A percentile compares a stretch with the other conserved stretches of the same genome.
Conservation (phyloP, 2,888 invertebrate genomes). For the Tanytarsus gracilentus region DNA sequence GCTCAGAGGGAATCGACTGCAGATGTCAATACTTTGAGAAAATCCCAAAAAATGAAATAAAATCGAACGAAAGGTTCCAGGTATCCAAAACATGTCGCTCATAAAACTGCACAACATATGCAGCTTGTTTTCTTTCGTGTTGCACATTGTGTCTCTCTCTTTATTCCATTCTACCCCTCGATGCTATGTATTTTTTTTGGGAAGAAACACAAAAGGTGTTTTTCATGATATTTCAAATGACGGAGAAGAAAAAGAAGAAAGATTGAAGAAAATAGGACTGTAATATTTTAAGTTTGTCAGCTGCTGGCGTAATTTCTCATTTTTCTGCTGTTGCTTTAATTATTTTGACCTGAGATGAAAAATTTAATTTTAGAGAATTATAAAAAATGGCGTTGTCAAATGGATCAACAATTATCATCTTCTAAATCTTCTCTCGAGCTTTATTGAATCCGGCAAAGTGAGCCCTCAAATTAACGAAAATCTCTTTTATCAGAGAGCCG, state of each 20-base stretch:
- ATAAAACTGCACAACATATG: constrained; percentile 28
- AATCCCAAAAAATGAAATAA: neutral
- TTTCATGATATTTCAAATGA: neutral
- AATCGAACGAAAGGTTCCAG: constrained; percentile 1
- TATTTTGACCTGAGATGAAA: neutral
- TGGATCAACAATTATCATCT: no score
- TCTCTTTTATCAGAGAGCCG: no score
- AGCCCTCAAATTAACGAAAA: no score
- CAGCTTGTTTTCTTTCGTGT: constrained; percentile 17
- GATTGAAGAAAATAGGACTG: neutral
- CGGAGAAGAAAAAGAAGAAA: constrained; percentile 7
- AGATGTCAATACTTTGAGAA: constrained; percentile 21
- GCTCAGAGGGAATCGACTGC: constrained; percentile 18
- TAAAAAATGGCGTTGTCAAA: no score
- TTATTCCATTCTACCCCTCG: neutral
- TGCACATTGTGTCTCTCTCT: constrained; percentile 11
- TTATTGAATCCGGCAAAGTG: no score
- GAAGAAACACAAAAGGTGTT: constrained; percentile 27
- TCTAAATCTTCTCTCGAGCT: no score
- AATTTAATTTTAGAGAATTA: neutral
- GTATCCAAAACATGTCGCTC: constrained; percentile 10
- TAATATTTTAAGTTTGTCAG: constrained; percentile 8
- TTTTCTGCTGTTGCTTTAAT: neutral
- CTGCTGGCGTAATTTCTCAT: constrained; percentile 17
- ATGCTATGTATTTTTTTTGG: neutral